These are phyloP conservation scores for Tachysurus vachellii DNA, from an alignment of 2,113 vertebrate genomes.

Conservation along the genomic window DNA sequence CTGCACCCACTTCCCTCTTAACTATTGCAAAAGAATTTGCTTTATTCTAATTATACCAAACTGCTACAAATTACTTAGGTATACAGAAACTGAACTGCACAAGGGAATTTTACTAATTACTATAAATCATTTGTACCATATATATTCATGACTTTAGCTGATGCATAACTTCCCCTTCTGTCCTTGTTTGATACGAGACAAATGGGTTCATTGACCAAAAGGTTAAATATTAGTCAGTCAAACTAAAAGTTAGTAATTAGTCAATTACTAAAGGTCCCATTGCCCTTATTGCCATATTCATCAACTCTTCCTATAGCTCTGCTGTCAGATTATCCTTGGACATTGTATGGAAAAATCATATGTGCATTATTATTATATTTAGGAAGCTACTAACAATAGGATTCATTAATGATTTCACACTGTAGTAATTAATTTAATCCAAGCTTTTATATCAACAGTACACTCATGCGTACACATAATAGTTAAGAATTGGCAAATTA, in stretches of 20 bases:
- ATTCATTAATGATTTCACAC: slow-evolving; percentile 32
- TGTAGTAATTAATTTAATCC: slow-evolving; percentile 7
- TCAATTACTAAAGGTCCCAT: neutral
- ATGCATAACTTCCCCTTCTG: slow-evolving; percentile 5
- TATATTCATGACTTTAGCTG: neutral
- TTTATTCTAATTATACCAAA: slow-evolving; percentile 2
- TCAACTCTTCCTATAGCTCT: neutral
- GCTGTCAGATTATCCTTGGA: slow-evolving; percentile 4
- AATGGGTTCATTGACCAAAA: neutral
- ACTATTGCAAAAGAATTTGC: slow-evolving; percentile 21
- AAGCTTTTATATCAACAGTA: neutral
- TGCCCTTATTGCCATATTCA: neutral
- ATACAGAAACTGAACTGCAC: neutral
- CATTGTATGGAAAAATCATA: neutral
- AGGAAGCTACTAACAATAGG: slow-evolving; percentile 57
- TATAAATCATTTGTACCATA: slow-evolving; percentile 1
- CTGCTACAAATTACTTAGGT: neutral
- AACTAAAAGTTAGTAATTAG: slow-evolving; percentile 12
- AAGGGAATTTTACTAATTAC: neutral
- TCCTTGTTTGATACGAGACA: slow-evolving; percentile 18
- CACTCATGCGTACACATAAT: neutral
- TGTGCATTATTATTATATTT: slow-evolving; percentile 42
- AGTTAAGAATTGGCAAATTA: neutral
- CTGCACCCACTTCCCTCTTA: slow-evolving; percentile 31
- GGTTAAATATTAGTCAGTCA: slow-evolving; percentile 5